These are phyloP conservation scores for Amphiprion ocellaris DNA, from an alignment of 2,113 vertebrate genomes.

Conservation along the genomic window DNA sequence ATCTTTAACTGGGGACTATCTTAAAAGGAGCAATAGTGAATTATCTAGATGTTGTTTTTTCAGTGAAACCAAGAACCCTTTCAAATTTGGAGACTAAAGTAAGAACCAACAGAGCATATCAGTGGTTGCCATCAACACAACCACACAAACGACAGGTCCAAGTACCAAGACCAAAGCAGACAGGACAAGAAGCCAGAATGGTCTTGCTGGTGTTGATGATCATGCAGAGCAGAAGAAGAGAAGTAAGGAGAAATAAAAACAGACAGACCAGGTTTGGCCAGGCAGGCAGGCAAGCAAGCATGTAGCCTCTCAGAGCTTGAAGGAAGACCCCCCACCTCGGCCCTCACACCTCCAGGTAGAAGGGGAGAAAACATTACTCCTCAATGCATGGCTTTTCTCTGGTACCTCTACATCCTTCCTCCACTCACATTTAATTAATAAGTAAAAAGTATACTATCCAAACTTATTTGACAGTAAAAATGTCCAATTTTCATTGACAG, in stretches of 20 bases:
- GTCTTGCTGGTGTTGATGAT: conserved; percentile 64
- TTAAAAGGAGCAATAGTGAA: neutral
- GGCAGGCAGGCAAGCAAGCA: conserved; percentile 75
- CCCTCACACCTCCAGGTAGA: conserved; percentile 74
- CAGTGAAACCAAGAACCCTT: neutral
- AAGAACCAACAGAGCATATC: conserved; percentile 6
- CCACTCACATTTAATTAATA: conserved; percentile 1
- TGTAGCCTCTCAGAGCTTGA: conserved; percentile 73
- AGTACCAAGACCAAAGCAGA: conserved; percentile 58
- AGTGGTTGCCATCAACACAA: conserved; percentile 39
- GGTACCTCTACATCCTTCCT: conserved; percentile 30
- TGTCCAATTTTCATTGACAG: neutral
- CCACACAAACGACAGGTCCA: conserved; percentile 43
- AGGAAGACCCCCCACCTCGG: conserved; percentile 64
- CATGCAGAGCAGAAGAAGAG: conserved; percentile 73
- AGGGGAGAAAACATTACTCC: conserved; percentile 58
- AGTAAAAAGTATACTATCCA: conserved; percentile 3
- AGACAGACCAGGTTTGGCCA: conserved; percentile 63
- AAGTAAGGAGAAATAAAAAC: conserved; percentile 50
- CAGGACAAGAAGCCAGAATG: conserved; percentile 60
- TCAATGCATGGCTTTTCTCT: conserved; percentile 65
- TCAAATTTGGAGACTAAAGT: neutral
- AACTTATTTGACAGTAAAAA: neutral
- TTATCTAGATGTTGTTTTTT: neutral
- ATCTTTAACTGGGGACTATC: neutral